Base-by-base conservation (phyloP, 2,113 vertebrate genomes). In the Butastur rufipennis region DNA sequence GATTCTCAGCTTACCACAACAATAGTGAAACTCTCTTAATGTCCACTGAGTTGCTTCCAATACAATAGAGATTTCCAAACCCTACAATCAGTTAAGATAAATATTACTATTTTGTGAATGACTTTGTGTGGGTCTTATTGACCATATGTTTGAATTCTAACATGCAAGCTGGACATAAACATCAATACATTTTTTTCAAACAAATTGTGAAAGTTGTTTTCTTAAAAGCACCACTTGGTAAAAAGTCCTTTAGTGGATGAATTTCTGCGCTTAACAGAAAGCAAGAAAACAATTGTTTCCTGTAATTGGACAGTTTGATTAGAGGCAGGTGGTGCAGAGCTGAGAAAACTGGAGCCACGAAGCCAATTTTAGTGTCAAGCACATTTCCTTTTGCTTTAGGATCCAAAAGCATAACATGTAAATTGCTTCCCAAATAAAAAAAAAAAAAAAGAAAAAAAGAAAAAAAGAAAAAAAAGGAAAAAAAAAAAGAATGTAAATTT, bases 301-400 rank as follows among this genome's bases (percentile, higher is more conserved):
- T 98, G 97, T 97, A 97, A 98, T 98, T 98, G 98, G 98, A 97
- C 98, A 98, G 98, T 98, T 98, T 98, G 98, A 98, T 98, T 98
- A 97, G 97, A 98, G 98, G 98, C 98, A 98, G 97, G 98, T 98
- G 98, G 97, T 96, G 96, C 93, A 38, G 88, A 97, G 95, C 96
- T 20, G 90, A 96, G 93, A 95, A 73, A 97, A 92, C 92, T 90
- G 90, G 97, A 97, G 94, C 96, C 96, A 94, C 59, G 18, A 94
- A 98, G 95, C 93, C 98, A 97, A 97, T 97, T 98, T 97, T 97
- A 98, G 96, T 71, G 13, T 95, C 97, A 91, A 96, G 88, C 94
- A 88, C 25, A 52, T 92, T 97, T 97, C 96, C 96, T 97, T 96
- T 91, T 42, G 93, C 90, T 96, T 97, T 86, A 56, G 92, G 91